These are phyloP conservation scores for Tetranychus piercei DNA, from an alignment of 2,888 invertebrate genomes.

Conservation along the genomic window DNA sequence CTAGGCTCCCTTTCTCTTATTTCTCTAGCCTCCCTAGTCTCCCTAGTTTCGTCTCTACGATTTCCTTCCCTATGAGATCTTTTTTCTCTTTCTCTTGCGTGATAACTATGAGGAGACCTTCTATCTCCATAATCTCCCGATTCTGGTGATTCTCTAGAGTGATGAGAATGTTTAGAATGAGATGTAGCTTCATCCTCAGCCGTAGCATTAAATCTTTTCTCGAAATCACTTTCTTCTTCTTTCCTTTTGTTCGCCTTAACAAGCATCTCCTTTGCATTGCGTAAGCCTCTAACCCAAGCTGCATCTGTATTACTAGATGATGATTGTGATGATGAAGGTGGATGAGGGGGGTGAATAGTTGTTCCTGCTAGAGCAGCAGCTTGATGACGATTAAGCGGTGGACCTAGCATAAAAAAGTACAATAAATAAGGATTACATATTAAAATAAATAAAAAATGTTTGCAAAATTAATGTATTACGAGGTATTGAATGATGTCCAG, in stretches of 20 bases:
- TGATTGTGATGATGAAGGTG: constrained; percentile 16
- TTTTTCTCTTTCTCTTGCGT: neutral
- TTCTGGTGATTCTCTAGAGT: constrained; percentile 9
- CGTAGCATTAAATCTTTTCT: constrained; percentile 77
- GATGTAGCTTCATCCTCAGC: constrained; percentile 42
- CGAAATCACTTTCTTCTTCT: constrained; percentile 84
- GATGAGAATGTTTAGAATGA: neutral
- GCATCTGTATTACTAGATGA: constrained; percentile 40
- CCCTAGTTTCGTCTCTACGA: neutral
- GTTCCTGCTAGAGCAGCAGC: constrained; percentile 2
- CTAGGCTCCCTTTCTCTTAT: neutral
- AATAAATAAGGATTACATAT: no score
- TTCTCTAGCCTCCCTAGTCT: neutral
- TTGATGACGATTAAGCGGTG: constrained; percentile 1
- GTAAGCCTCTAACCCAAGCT: constrained; percentile 83
- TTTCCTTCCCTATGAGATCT: constrained; percentile 5
- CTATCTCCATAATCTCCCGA: neutral
- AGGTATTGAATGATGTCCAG: no score
- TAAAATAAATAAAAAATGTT: no score
- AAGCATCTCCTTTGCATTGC: constrained; percentile 84
- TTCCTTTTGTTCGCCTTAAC: constrained; percentile 78
- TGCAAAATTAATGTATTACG: no score
- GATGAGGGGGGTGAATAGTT: constrained; percentile 11
- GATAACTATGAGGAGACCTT: neutral
- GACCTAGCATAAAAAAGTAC: neutral